Base-by-base conservation (phyloP, 2,888 invertebrate genomes). In the Lysandra bellargus region DNA sequence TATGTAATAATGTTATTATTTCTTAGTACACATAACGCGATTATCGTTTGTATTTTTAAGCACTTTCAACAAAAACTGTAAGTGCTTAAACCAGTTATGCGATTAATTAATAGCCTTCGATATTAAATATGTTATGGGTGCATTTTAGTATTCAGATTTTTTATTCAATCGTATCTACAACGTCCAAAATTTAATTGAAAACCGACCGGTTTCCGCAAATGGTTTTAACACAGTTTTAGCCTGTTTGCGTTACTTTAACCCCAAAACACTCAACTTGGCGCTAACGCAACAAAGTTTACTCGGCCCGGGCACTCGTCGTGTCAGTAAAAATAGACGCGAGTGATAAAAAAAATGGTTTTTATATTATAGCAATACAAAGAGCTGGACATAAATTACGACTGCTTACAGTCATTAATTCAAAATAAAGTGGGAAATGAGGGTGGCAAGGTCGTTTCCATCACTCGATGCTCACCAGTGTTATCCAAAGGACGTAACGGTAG, bases 401-500 rank as follows among this genome's bases (percentile, higher is more conserved):
- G 33, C 17, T 75, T 75, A 75, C 49, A 30, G 44, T 75, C 12
- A 49, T 75, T 75, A 44, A 14, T 49, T 75, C 75, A 44, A 75
- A 75, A 75, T 74, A 44, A 44, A 74, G 17, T 44, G 9, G 7
- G 49, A 74, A 40, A 44, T 74, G 30, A 30, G 33, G 33, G 23
- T 14, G 9, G 69, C 33, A 69, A 69, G 14, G 17, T 69, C 33
- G 30, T 2, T 75, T 44, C 72, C 53, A n/a, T n/a, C 33, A 61
- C 69, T 76, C 9, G 12, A 61, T 74, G 82, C 84, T 73, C 82
- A 92, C 92, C 86, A 89, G 83, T 81, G 85, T 85, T 83, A 90
- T 85, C 86, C 85, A 88, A 83, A 91, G 82, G 80, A 89, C 82
- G 81, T 85, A 87, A 81, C 85, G 82, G 80, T 88, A 83, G 85